Evolutionary conservation across 1,140 invertebrate genomes (phyloP).

Genomic region (Gonatopus flavifemur): DNA sequence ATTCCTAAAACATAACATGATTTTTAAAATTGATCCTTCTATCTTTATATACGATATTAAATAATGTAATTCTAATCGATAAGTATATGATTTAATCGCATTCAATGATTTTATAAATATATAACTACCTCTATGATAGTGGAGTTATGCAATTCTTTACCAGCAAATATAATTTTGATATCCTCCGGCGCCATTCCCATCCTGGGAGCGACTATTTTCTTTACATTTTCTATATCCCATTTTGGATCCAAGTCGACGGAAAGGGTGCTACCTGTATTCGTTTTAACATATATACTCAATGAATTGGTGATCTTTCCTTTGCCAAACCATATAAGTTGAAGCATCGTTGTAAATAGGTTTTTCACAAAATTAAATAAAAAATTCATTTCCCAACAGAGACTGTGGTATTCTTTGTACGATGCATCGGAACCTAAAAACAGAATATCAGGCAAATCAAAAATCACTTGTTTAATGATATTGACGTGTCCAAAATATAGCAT

Average conservation of each 20-base stretch:
- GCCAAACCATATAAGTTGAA: conserved; percentile 65
- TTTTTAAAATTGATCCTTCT: background rate
- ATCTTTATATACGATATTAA: background rate
- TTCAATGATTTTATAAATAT: background rate
- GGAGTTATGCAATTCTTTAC: conserved; percentile 77
- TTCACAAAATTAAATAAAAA: conserved; percentile 62
- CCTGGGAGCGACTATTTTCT: conserved; percentile 70
- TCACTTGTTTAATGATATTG: too few species aligned
- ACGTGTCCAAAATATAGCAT: too few species aligned
- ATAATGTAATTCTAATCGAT: background rate
- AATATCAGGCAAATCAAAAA: too few species aligned
- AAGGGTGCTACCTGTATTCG: conserved; percentile 68
- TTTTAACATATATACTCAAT: conserved; percentile 72
- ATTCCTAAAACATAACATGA: conserved; percentile 63
- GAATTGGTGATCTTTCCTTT: conserved; percentile 64
- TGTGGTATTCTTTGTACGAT: background rate
- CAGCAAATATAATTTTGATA: conserved; percentile 83
- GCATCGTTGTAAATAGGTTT: conserved; percentile 63
- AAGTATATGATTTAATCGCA: background rate
- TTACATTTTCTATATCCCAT: conserved; percentile 76
- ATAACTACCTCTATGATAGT: conserved; percentile 67
- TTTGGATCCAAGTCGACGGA: conserved; percentile 71
- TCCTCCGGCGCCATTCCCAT: conserved; percentile 70
- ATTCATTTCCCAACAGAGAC: too few species aligned
- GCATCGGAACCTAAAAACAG: too few species aligned